These are phyloP conservation scores for Grallaria varia DNA, from an alignment of 2,113 vertebrate genomes.

Conservation along the genomic window DNA sequence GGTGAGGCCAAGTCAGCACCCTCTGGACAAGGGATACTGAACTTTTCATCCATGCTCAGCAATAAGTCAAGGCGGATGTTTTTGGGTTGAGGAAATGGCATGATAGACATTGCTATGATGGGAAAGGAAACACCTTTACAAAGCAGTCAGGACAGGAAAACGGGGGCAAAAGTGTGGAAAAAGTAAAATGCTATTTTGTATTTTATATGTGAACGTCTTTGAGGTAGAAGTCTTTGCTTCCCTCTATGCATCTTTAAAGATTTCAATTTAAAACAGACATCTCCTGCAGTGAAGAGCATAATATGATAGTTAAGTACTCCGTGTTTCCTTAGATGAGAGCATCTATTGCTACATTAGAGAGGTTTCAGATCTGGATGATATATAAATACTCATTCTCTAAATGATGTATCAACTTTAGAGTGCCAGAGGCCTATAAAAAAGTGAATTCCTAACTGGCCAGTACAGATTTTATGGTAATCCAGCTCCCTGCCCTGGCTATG, in stretches of 20 bases:
- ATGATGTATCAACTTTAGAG: background rate
- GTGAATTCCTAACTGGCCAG: background rate
- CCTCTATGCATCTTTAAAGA: background rate
- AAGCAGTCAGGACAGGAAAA: background rate
- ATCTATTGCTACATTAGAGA: background rate
- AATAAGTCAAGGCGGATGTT: background rate
- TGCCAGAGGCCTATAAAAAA: background rate
- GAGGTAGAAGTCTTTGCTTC: background rate
- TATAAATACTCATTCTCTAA: background rate
- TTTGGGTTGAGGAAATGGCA: background rate
- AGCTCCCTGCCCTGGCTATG: background rate
- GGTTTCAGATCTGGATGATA: background rate
- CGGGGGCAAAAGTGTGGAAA: background rate
- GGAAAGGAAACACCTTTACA: background rate
- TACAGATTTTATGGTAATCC: background rate
- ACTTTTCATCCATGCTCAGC: background rate
- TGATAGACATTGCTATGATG: accelerated
- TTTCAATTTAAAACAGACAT: background rate
- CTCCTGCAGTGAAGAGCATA: background rate
- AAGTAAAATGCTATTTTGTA: accelerated
- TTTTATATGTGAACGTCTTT: background rate
- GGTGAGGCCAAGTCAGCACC: accelerated
- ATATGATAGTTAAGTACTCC: background rate
- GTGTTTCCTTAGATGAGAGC: background rate
- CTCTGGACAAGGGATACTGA: background rate